Evolutionary conservation across 37 sponge, comb jelly and placozoan genomes (phyloP), one percentile per base, ranked within the genome.

Genomic region (Crambe crambe): DNA sequence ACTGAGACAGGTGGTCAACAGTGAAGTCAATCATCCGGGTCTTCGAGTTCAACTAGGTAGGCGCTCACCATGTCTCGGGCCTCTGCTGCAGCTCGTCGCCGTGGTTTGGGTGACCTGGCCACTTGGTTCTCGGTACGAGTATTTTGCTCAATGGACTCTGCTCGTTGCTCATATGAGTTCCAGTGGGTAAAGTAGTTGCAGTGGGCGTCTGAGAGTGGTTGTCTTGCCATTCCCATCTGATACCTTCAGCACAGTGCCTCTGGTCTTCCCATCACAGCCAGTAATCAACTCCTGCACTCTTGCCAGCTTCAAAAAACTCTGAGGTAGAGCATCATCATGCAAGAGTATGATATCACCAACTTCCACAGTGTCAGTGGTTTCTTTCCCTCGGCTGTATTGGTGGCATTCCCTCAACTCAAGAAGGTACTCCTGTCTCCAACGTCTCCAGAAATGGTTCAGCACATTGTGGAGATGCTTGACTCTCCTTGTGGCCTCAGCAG

Each of bases 131-230:
- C 51, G 6, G n/a, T n/a, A n/a, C 12, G 51, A 15, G 51, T 47
- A 12, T 47, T 47, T 47, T 47, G 12, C 51, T 47, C 51, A 47
- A 47, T 47, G 12, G 51, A 15, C 51, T 47, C 51, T 12, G 12
- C 51, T 15, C 6, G 51, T 12, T 47, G 51, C 51, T 47, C 51
- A 15, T 47, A 12, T 47, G 10, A 82, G 39, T 41, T 82, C 82
- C 23, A 61, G 43, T 63, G 82, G 82, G 74, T 82, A 82, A 3
- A 82, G 73, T 32, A 61, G 61, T 60, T 82, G 82, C 35, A 82
- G 40, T 30, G 82, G 82, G 37, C 82, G 38, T 34, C 40, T 38
- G 64, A 82, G 73, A 0, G 44, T 73, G 40, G 44, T 21, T n/a
- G 32, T 27, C 65, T 73, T 62, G 27, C 37, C 32, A 41, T 42